These are phyloP conservation scores for Chloropsis cyanopogon DNA, from an alignment of 2,113 vertebrate species.

Conservation along the genomic window DNA sequence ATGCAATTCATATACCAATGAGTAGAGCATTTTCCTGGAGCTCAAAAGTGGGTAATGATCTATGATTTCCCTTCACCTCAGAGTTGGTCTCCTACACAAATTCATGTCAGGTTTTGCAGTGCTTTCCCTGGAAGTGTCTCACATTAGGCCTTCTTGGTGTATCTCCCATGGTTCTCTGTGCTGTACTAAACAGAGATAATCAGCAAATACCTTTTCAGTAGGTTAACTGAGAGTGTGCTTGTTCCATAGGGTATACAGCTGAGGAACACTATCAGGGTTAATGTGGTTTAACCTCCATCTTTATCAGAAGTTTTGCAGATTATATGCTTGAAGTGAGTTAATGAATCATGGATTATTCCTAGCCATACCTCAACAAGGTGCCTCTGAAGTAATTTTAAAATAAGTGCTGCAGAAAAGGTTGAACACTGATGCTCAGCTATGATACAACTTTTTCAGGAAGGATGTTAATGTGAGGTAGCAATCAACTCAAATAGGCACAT, in stretches of 20 bases:
- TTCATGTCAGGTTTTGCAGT: background rate
- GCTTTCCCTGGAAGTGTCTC: background rate
- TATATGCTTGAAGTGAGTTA: background rate
- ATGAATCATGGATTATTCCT: background rate
- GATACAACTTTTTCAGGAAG: background rate
- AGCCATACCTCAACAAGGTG: background rate
- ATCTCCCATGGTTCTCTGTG: background rate
- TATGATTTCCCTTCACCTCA: background rate
- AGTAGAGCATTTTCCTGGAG: background rate
- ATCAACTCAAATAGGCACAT: background rate
- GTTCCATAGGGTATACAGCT: background rate
- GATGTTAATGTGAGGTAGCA: background rate
- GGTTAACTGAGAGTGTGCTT: background rate
- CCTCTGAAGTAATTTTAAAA: background rate
- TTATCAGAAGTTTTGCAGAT: background rate
- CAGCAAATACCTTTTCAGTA: background rate
- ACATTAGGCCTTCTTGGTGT: accelerated
- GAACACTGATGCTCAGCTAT: background rate
- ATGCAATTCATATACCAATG: background rate
- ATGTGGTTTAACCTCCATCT: background rate
- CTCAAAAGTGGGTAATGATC: background rate
- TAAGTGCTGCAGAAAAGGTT: background rate
- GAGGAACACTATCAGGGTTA: background rate
- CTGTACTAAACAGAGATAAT: background rate
- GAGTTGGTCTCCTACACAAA: background rate